A percentile compares a stretch with the other conserved stretches of the same genome.
Evolutionary conservation across 2,113 vertebrate genomes (phyloP).

Genomic region (Aleadryas rufinucha): DNA sequence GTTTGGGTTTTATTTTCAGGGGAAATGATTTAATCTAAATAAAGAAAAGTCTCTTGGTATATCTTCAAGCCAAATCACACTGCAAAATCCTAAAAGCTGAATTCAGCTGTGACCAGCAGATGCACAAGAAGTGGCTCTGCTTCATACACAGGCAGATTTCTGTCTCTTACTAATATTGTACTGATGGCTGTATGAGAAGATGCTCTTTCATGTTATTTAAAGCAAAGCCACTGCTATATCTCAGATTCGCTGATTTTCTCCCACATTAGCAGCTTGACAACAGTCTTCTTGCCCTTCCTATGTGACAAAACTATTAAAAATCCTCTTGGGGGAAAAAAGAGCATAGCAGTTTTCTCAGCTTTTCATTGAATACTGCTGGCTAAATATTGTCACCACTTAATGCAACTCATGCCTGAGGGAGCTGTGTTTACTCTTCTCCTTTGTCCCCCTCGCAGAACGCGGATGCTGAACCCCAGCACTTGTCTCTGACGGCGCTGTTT

Average conservation of each 20-base stretch:
- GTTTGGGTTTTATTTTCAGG: background rate
- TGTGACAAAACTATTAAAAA: slow-evolving; percentile 31
- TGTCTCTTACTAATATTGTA: background rate
- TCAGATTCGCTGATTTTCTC: background rate
- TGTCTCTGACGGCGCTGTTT: slow-evolving; percentile 85
- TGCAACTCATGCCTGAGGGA: background rate
- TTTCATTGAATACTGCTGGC: background rate
- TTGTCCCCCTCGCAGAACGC: slow-evolving; percentile 66
- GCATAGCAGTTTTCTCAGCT: background rate
- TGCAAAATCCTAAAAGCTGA: background rate
- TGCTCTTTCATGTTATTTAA: background rate
- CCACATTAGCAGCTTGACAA: background rate
- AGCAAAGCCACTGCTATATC: background rate
- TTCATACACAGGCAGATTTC: background rate
- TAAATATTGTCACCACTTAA: background rate
- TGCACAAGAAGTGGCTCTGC: background rate
- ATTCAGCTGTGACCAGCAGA: background rate
- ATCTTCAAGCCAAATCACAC: background rate
- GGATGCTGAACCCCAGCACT: slow-evolving; percentile 75
- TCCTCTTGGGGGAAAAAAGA: background rate
- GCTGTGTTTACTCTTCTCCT: background rate
- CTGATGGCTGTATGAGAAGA: background rate
- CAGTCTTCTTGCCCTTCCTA: background rate
- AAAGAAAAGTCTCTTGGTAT: background rate
- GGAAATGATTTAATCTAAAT: background rate